Base-by-base conservation (phyloP, 2,797 vertebrate species). In the Saxicola maurus region DNA sequence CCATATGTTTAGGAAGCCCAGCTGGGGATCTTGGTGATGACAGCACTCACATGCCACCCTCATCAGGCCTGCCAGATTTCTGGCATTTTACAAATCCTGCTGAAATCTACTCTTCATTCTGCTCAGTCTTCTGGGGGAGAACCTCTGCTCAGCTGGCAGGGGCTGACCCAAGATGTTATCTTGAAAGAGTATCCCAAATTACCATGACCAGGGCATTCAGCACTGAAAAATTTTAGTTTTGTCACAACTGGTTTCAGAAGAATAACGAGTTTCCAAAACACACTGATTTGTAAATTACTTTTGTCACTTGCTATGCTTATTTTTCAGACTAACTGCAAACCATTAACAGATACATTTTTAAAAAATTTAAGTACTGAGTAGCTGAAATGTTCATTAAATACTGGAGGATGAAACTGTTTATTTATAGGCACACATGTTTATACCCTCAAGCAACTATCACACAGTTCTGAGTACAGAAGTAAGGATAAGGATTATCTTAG, bases 41-140 rank as follows among this genome's bases (percentile, higher is more conserved):
- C 78, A 91, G 53, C 38, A 53, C 64, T 89, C 82, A 86, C 45
- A 82, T 84, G 86, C 68, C 84, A 90, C 42, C 45, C 68, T 82
- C 55, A 78, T 53, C 31, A 78, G 55, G 69, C 27, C 53, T 72
- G 87, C n/a, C 76, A 91, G 51, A 86, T 33, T 83, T 87, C 51
- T 90, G 51, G 33, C 51, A 66, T 77, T 82, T 71, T 60, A 84
- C 37, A 84, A 86, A 88, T 51, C 40, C 74, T 13, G 5, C 17
- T 90, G 81, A 90, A 90, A 92, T 69, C 37, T 38, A 13, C 33
- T 60, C 62, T 69, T 77, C 52, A 17, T 13, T 69, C 61, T 86
- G 57, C 43, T 82, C 57, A 61, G 69, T 55, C 28, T 64, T 84
- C 56, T 42, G 10, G 3, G 60, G 48, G 10, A 76, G 45, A 69